These are phyloP conservation scores for Mormyrus hasselquistii DNA, from an alignment of 2,797 vertebrate genomes.

Conservation along the genomic window DNA sequence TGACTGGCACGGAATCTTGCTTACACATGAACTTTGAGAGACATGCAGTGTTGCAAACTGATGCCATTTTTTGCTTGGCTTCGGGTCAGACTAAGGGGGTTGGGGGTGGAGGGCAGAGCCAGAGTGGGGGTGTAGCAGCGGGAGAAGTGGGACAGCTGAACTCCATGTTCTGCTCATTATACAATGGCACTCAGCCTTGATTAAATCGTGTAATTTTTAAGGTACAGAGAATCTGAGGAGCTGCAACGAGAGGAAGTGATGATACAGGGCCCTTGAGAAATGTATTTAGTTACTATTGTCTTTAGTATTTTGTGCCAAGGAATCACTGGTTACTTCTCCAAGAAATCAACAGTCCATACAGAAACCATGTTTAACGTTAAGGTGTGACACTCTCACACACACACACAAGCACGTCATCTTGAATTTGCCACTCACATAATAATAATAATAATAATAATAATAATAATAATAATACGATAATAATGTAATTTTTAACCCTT, in stretches of 20 bases:
- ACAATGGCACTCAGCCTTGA: neutral
- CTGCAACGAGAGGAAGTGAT: neutral
- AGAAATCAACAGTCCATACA: neutral
- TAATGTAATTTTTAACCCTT: neutral
- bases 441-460: neutral
- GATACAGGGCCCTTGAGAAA: neutral
- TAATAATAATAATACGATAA: neutral
- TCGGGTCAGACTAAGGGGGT: neutral
- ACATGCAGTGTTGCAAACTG: slow-evolving; percentile 4
- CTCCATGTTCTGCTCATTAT: neutral
- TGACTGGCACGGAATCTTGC: neutral
- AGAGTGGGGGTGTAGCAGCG: neutral
- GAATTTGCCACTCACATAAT: neutral
- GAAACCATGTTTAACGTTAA: neutral
- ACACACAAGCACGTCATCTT: neutral
- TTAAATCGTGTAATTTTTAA: neutral
- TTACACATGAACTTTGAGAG: slow-evolving; percentile 3
- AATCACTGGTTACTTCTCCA: neutral
- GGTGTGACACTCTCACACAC: neutral
- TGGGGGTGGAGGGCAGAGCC: neutral
- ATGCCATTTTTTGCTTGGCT: slow-evolving; percentile 1
- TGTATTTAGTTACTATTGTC: neutral
- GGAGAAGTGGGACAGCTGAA: neutral
- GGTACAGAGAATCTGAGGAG: neutral
- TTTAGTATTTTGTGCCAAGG: neutral